Conservation (phyloP, 2,797 vertebrate species). For the Pyrocephalus nanus region DNA sequence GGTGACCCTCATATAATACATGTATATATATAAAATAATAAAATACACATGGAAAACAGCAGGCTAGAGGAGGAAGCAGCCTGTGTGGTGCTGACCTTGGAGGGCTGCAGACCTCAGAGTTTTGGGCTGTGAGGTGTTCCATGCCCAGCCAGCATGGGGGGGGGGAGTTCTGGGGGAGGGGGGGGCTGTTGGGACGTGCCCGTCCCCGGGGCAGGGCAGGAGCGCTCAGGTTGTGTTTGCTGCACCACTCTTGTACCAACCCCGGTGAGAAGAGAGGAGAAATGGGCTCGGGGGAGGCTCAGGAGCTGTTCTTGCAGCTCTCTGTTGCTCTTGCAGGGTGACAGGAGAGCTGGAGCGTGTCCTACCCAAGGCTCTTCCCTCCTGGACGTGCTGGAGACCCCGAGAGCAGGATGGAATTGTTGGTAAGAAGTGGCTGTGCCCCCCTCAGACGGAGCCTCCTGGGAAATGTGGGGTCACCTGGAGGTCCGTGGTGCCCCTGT, state of each 20-base stretch:
- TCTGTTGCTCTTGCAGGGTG: not conserved
- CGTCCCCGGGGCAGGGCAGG: not conserved
- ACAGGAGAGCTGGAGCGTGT: rapidly evolving
- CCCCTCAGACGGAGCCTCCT: not conserved
- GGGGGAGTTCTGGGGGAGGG: too few species aligned
- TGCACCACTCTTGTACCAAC: rapidly evolving
- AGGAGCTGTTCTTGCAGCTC: not conserved
- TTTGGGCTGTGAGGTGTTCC: not conserved
- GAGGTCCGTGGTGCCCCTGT: rapidly evolving
- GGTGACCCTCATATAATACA: not conserved
- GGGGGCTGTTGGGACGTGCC: not conserved
- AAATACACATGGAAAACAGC: too few species aligned
- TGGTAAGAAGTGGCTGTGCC: not conserved
- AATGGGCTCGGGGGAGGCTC: not conserved
- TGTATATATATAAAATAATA: too few species aligned
- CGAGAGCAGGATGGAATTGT: rapidly evolving
- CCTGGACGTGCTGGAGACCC: not conserved
- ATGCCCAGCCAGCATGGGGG: rapidly evolving
- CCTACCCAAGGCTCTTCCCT: not conserved
- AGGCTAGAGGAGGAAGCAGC: not conserved
- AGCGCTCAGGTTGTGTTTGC: rapidly evolving
- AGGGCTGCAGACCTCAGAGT: not conserved
- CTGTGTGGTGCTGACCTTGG: rapidly evolving
- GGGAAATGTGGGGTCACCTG: not conserved
- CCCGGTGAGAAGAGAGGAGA: not conserved